These are phyloP conservation scores for Euplexia lucipara DNA, from an alignment of 2,888 invertebrate genomes.

Conservation along the genomic window DNA sequence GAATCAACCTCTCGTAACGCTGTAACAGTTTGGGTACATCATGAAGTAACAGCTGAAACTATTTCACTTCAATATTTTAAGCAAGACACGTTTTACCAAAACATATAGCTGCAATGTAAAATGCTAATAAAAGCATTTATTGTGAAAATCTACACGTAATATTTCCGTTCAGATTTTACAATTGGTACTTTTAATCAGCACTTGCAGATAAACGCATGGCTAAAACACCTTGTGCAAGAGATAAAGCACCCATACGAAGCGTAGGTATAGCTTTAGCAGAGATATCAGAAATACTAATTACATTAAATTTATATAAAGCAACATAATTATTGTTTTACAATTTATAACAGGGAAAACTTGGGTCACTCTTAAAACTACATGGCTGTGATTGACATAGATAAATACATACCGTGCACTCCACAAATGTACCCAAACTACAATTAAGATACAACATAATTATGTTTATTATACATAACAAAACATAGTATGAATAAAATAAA, in stretches of 20 bases:
- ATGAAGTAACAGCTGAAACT: constrained; percentile 3
- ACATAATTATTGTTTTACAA: constrained; percentile 1
- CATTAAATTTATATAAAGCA: constrained; percentile 11
- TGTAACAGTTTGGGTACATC: constrained; percentile 44
- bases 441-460: constrained; percentile 37
- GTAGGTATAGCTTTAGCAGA: constrained; percentile 9
- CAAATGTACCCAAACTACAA: constrained; percentile 52
- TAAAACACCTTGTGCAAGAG: not conserved
- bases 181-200: not conserved
- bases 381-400: not conserved
- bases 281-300: not conserved
- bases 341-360: not conserved
- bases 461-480: constrained; percentile 9
- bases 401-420: constrained; percentile 15
- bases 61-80: not conserved
- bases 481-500: constrained; percentile 1
- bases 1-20: not conserved
- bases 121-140: not conserved
- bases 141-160: not conserved
- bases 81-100: not conserved
- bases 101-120: not conserved
- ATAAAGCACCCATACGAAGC: constrained; percentile 3
- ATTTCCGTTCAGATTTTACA: not conserved
- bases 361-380: too few relatives aligned
- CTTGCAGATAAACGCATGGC: not conserved